Percentiles rank a stretch among this genome's conserved stretches.
These are phyloP conservation scores for Atta colombica DNA, from an alignment of 1,140 invertebrate species.

Conservation along the genomic window DNA sequence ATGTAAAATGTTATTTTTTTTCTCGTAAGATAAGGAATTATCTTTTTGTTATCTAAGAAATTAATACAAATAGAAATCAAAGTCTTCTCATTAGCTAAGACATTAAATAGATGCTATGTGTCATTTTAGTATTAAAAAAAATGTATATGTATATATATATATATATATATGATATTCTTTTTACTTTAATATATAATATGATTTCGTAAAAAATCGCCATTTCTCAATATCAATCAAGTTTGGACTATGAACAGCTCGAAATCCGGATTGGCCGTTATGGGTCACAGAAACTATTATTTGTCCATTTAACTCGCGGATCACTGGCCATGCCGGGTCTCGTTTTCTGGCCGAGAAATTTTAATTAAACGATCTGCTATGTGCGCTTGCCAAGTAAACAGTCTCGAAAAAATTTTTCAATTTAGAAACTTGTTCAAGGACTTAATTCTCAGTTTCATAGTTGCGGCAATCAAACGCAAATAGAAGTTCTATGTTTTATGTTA, in stretches of 20 bases:
- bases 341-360: constrained; percentile 67
- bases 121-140: background rate
- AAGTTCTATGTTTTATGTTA: constrained; percentile 12
- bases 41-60: background rate
- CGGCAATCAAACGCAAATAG: constrained; percentile 40
- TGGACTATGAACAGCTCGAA: constrained; percentile 17
- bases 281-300: constrained; percentile 40
- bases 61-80: no score
- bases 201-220: constrained; percentile 34
- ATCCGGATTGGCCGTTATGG: constrained; percentile 29
- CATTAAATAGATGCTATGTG: background rate
- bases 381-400: constrained; percentile 45
- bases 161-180: background rate
- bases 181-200: background rate
- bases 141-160: background rate
- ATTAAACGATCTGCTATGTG: constrained; percentile 54
- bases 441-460: constrained; percentile 34
- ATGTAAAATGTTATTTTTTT: background rate
- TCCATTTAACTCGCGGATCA: constrained; percentile 42
- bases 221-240: constrained; percentile 4
- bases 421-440: constrained; percentile 37
- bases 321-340: constrained; percentile 31
- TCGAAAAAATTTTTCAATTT: constrained; percentile 28
- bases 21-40: background rate
- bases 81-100: background rate